Evolutionary conservation across 2,797 vertebrate species (phyloP), one percentile per base, ranked within the genome.

Genomic region (Prionace glauca): DNA sequence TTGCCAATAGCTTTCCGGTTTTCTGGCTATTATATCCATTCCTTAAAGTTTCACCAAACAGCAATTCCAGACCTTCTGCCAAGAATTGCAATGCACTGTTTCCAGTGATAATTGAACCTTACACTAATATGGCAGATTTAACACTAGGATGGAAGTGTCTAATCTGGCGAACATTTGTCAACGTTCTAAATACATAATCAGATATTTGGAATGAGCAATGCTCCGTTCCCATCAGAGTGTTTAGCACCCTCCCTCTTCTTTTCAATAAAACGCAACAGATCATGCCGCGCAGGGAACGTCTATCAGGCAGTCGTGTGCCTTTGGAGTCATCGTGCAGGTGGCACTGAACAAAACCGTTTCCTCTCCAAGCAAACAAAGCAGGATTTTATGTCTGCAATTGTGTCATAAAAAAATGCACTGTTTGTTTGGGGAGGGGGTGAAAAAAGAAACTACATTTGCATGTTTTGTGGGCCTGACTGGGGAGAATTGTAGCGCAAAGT

Each of bases 401-500:
- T n/a, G 71, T 32, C 71, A 60, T 95, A 1, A 50, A 74, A 95
- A 95, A 74, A 95, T 29, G 74, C 69, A 56, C 71, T 50, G 45
- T 41, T 77, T 95, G 69, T 74, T 77, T 50, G 29, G 45, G 50
- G 50, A 7, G 50, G 50, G 50, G 50, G 50, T 50, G 50, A 7
- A 56, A 56, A 56, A 32, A 95, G 77, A 77, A 95, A 95, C 93
- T 77, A 74, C 71, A 77, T 77, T 77, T 95, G 69, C 93, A 74
- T 71, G 74, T 95, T 95, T 95, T 95, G 71, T 56, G 45, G 71
- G 32, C 50, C 32, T 95, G 93, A 77, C 77, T 95, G 71, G 45
- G 93, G 26, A 92, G 32, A 95, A 67, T 71, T 77, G 69, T n/a
- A 26, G 69, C 18, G 41, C 67, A 94, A 94, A 94, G 67, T 72